Base-by-base conservation (phyloP, 2,797 vertebrate genomes). In the Heterohyrax brucei region DNA sequence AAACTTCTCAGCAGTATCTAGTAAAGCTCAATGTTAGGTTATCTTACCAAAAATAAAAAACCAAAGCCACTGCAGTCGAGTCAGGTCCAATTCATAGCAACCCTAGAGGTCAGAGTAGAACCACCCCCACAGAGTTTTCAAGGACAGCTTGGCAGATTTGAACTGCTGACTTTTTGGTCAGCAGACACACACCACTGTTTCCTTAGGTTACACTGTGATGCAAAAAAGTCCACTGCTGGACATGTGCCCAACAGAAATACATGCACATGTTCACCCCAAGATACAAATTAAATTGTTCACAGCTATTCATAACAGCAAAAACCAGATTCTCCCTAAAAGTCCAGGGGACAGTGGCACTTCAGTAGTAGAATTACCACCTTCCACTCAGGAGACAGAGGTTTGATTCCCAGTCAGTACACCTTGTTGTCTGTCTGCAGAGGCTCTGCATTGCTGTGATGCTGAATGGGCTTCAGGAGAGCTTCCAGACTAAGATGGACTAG, bases 241-340 rank as follows among this genome's bases (percentile, higher is more conserved):
- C 28, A 26, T 46, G 53, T 73, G 46, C 59, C 33, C 81, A 61
- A 62, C 56, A 94, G 80, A 96, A 95, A 89, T 59, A 33, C 4
- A 73, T 39, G 48, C 8, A 33, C 10, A 14, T 68, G 68, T 28
- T 80, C 48, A 89, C 66, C 89, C 79, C 53, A 66, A 68, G 50
- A 87, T n/a, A 66, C 39, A 44, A 33, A 72, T 33, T 72, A 93
- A 30, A 89, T 80, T 53, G 62, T 53, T 61, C 44, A 62, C 21
- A 79, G 84, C 30, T 92, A 7, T 26, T 90, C 21, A 26, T 81
- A 50, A 56, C 10, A 91, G 64, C 68, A 62, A 66, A 59, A 62
- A 46, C 30, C 46, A 80, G 87, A 33, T 53, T 59, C 48, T 50
- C 75, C 21, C 56, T 89, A 72, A 83, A 72, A 78, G 21, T 64